Base-by-base conservation (phyloP, 2,113 vertebrate genomes). In the Caranx ignobilis region DNA sequence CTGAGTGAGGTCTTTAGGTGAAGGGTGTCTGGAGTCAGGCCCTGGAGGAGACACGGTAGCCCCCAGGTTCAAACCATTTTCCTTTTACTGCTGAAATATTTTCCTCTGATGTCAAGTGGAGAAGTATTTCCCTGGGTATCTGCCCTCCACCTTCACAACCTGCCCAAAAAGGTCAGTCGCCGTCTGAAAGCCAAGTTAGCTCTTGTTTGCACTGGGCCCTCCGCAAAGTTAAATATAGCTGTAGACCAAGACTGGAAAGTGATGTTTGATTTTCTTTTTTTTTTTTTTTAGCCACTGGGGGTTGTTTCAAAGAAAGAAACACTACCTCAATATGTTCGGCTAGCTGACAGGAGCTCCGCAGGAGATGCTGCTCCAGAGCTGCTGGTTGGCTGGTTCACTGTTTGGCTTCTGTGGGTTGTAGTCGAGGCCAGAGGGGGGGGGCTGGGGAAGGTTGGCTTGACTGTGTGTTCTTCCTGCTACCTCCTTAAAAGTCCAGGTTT, bases 61-160 rank as follows among this genome's bases (percentile, higher is more conserved):
- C 67, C 31, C 12, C 18, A 45, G 59, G 77, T 83, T 77, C 43
- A 85, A 88, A 75, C 65, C 37, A 78, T 88, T 88, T 89, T 75
- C 71, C 85, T 75, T 84, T 26, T 26, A 26, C 75, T 13, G 48
- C 26, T 45, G 34, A 87, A 86, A 77, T 57, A 1, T 62, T 79
- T 69, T 62, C 35, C 34, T 78, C 34, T n/a, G 47, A 64, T 56
- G 82, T 89, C 81, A 79, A 89, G 62, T 59, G 63, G 32, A 67
- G 80, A 79, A 78, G 60, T 64, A 63, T 76, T 76, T 69, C 39
- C 65, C 34, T 2, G 3, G 39, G 34, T 63, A n/a, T 59, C 71
- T 37, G 43, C 45, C 52, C 68, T 39, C 61, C 35, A 31, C 63
- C 77, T 81, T 77, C 26, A 48, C 57, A 86, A 41, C 39, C 65